Base-by-base conservation (phyloP, 2,888 invertebrate genomes). In the Steinernema scapterisci region DNA sequence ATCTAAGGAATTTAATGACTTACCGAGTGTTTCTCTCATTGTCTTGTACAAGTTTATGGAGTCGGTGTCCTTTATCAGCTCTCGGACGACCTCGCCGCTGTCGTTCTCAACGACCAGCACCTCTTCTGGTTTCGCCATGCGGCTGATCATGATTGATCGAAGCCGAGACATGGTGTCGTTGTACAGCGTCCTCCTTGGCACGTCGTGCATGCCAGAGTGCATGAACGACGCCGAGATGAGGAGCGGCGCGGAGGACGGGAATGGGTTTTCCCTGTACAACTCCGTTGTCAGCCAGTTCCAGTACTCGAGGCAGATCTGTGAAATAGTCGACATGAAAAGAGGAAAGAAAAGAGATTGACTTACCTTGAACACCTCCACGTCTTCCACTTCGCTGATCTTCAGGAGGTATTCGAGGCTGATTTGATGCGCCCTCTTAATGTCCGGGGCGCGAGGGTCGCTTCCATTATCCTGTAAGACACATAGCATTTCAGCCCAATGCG, bases 61-160 rank as follows among this genome's bases (percentile, higher is more conserved):
- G 90, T 99, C 99, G 46, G 99, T 99, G 89, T 99, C 99, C 90
- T 97, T 99, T 95, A 99, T 97, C 88, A 99, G 97, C 89, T 99
- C 99, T 79, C 99, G 91, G 11, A 99, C 97, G 77, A 99, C 86
- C 70, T 84, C 82, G 70, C 79, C 76, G 70, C 82, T 79, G 88
- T 99, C 99, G 90, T 99, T 99, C 89, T 99, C 99, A 51, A 99
- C 97, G 63, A 99, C 96, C 77, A 99, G 91, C 45, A 99, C 99
- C 90, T 99, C 99, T 89, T 99, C 99, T 0, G 99, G 99, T 89
- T 97, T 97, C 21, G 97, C 99, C 99, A 99, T 99, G 85, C 97
- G 92, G 77, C 95, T 95, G 87, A 99, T 99, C 96, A 99, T 97
- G 70, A 96, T 95, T 87, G 94, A 94, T 54, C 97, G 92, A 51